Conservation (phyloP, 2,888 invertebrate genomes). For the Deilephila porcellus region DNA sequence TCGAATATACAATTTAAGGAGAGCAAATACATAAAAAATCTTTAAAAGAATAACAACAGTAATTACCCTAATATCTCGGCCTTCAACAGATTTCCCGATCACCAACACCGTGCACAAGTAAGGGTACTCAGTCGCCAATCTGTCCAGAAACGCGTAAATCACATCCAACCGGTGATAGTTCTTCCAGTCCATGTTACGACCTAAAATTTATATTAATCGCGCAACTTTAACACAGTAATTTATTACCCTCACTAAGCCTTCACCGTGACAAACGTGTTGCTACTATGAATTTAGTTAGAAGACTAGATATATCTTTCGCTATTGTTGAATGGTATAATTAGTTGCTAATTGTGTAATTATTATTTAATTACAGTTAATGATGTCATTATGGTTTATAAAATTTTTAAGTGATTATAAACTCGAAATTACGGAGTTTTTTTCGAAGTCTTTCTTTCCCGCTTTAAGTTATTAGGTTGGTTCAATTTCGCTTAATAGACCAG, state of each 20-base stretch:
- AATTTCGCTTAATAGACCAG: not conserved
- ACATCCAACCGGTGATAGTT: slow-evolving; percentile 68
- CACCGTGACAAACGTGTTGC: slow-evolving; percentile 22
- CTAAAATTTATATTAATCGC: slow-evolving; percentile 40
- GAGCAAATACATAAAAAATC: not conserved
- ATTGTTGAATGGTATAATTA: slow-evolving; percentile 8
- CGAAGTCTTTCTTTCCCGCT: not conserved
- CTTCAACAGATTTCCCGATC: slow-evolving; percentile 73
- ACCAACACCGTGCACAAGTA: slow-evolving; percentile 63
- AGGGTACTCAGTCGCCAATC: slow-evolving; percentile 62
- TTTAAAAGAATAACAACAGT: not conserved
- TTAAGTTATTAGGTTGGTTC: not conserved
- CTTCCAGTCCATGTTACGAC: slow-evolving; percentile 68
- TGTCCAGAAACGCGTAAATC: slow-evolving; percentile 70
- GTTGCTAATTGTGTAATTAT: not conserved
- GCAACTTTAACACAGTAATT: slow-evolving; percentile 20
- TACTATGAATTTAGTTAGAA: slow-evolving; percentile 13
- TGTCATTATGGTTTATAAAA: not conserved
- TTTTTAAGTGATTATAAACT: not conserved
- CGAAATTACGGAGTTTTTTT: no score
- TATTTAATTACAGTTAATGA: not conserved
- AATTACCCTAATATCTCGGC: slow-evolving; percentile 70
- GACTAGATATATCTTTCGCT: not conserved
- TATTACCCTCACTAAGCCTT: slow-evolving; percentile 26
- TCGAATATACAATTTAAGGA: not conserved